Conservation (phyloP, 1,140 invertebrate genomes). For the Scaptodrosophila lebanonensis region DNA sequence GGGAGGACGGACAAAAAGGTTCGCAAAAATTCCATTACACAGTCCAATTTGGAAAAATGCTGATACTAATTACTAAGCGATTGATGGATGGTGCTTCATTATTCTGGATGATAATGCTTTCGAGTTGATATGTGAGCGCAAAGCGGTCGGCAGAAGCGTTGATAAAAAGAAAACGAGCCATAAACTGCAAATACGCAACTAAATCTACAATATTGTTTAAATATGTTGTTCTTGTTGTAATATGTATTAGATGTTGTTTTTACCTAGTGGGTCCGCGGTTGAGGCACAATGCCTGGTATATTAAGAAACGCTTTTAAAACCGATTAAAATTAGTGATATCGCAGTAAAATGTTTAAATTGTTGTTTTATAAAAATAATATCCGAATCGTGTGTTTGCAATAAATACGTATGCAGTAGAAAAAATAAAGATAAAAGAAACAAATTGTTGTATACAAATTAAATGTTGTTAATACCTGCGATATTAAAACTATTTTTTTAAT, state of each 20-base stretch:
- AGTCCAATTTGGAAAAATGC: no score
- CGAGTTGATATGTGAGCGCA: no score
- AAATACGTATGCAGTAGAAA: slow-evolving; percentile 12
- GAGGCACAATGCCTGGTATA: slow-evolving; percentile 74
- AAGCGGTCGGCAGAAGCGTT: no score
- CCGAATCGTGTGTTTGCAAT: slow-evolving; percentile 23
- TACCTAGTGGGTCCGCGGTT: slow-evolving; percentile 75
- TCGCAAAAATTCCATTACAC: no score
- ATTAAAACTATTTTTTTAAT: slow-evolving; percentile 2
- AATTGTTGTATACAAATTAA: slow-evolving; percentile 27
- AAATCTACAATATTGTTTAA: neutral
- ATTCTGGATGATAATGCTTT: no score
- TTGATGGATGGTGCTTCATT: no score
- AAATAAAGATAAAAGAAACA: slow-evolving; percentile 22
- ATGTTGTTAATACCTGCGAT: slow-evolving; percentile 2
- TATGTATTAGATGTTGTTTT: slow-evolving; percentile 37
- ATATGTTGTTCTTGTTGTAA: slow-evolving; percentile 16
- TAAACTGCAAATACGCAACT: no score
- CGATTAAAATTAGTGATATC: slow-evolving; percentile 20
- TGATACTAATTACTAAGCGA: no score
- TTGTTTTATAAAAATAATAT: slow-evolving; percentile 17
- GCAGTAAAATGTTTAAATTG: slow-evolving; percentile 2
- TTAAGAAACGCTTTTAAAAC: slow-evolving; percentile 72
- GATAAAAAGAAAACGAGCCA: no score
- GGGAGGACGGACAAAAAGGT: no score